Percentiles rank a stretch among this genome's conserved stretches.
Evolutionary conservation across 2,113 vertebrate genomes (phyloP).

Genomic region (Nematolebias whitei): DNA sequence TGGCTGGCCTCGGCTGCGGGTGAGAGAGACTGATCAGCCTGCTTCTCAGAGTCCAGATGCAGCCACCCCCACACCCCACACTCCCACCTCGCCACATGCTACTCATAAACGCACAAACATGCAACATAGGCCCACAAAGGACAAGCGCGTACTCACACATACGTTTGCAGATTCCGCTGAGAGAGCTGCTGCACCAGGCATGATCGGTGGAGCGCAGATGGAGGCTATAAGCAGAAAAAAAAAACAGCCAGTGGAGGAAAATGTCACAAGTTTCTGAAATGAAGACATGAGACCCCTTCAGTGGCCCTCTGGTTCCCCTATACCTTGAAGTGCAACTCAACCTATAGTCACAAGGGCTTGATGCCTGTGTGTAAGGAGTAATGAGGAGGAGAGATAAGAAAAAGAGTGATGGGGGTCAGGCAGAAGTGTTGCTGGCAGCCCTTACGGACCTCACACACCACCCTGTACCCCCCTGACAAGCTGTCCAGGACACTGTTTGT

Average conservation of each 20-base stretch:
- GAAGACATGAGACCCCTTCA: constrained; percentile 50
- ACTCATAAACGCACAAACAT: constrained; percentile 60
- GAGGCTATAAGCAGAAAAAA: constrained; percentile 18
- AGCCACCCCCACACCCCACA: constrained; percentile 17
- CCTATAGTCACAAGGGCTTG: constrained; percentile 38
- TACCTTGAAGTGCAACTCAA: constrained; percentile 26
- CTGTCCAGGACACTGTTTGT: constrained; percentile 74
- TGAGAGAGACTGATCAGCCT: constrained; percentile 67
- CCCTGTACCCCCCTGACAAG: constrained; percentile 41
- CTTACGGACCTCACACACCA: constrained; percentile 59
- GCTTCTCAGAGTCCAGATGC: constrained; percentile 77
- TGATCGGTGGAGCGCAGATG: constrained; percentile 24
- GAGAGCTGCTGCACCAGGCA: constrained; percentile 20
- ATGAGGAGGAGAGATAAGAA: constrained; percentile 76
- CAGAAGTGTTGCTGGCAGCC: constrained; percentile 64
- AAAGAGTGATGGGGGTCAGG: constrained; percentile 78
- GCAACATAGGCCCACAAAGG: constrained; percentile 9
- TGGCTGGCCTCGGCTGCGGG: constrained; percentile 56
- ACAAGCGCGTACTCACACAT: constrained; percentile 22
- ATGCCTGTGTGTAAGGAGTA: constrained; percentile 64
- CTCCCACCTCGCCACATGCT: constrained; percentile 37
- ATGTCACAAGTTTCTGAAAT: constrained; percentile 51
- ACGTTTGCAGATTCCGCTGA: constrained; percentile 25
- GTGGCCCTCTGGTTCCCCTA: constrained; percentile 43
- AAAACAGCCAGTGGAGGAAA: constrained; percentile 2